These are phyloP conservation scores for Eremobia ochroleuca DNA, from an alignment of 2,888 invertebrate genomes.

Conservation along the genomic window DNA sequence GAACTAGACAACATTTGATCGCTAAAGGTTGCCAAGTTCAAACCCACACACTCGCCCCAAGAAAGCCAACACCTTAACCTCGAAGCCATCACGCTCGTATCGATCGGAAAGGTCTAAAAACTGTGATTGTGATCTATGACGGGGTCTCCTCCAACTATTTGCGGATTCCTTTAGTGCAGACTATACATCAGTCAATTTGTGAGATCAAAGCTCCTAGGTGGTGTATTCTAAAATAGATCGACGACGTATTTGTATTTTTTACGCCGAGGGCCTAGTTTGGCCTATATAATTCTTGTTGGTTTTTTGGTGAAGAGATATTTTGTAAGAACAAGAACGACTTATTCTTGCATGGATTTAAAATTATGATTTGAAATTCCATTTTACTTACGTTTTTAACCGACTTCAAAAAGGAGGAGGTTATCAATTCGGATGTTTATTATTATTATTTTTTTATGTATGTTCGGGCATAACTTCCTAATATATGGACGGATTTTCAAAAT, in stretches of 20 bases:
- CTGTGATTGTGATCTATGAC: slow-evolving; percentile 51
- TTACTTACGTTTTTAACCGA: too few relatives aligned
- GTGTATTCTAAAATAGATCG: slow-evolving; percentile 22
- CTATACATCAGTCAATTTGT: slow-evolving; percentile 67
- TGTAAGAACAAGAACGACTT: background rate
- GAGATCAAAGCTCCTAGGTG: slow-evolving; percentile 17
- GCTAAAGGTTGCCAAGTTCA: background rate
- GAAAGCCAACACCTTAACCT: background rate
- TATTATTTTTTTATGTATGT: too few relatives aligned
- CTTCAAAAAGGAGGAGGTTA: too few relatives aligned
- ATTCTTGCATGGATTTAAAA: too few relatives aligned
- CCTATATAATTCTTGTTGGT: background rate
- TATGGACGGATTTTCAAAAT: too few relatives aligned
- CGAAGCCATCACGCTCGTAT: background rate
- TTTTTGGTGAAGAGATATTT: background rate
- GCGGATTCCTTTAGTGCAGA: slow-evolving; percentile 29
- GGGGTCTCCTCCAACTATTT: slow-evolving; percentile 36
- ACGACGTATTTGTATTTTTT: slow-evolving; percentile 1
- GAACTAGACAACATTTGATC: background rate
- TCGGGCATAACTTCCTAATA: too few relatives aligned
- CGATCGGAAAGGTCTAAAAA: slow-evolving; percentile 26
- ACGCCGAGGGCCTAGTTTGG: background rate
- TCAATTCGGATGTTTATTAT: too few relatives aligned
- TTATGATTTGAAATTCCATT: too few relatives aligned
- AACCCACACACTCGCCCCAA: background rate